A percentile compares a stretch with the other conserved stretches of the same genome.
Conservation (phyloP, 2,888 invertebrate species). For the Lasius platythorax region DNA sequence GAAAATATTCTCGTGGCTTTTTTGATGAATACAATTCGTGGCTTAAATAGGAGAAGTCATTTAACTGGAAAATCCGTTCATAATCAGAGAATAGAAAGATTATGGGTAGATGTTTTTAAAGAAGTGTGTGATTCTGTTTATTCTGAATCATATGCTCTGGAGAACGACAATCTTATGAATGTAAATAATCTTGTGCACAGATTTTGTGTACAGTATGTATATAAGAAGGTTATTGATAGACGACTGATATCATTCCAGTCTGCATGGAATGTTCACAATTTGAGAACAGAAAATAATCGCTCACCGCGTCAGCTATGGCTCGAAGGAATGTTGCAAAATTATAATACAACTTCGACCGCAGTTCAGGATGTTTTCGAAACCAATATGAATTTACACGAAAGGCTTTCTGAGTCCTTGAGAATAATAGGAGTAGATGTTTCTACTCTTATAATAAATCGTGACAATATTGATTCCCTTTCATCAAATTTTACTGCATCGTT, state of each 20-base stretch:
- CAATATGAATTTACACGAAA: slow-evolving; percentile 1
- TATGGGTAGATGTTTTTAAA: too few species aligned
- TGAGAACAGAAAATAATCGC: slow-evolving; percentile 1
- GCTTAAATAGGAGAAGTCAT: neutral
- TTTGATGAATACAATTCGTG: neutral
- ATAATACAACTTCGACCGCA: neutral
- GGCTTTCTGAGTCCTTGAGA: neutral
- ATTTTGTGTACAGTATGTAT: neutral
- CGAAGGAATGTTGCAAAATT: neutral
- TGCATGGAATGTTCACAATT: neutral
- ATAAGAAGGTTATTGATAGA: neutral
- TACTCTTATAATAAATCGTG: neutral
- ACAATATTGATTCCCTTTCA: neutral
- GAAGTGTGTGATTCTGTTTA: neutral
- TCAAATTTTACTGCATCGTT: neutral
- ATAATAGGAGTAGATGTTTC: neutral
- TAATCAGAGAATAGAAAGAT: neutral
- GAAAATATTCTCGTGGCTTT: neutral
- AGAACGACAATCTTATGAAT: neutral
- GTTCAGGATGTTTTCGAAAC: neutral
- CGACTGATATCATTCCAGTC: neutral
- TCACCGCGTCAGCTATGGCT: neutral
- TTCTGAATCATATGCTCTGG: neutral
- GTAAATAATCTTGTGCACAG: neutral
- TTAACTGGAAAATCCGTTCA: neutral